Conservation (phyloP, 2,113 vertebrate species). For the Xenopus borealis region DNA sequence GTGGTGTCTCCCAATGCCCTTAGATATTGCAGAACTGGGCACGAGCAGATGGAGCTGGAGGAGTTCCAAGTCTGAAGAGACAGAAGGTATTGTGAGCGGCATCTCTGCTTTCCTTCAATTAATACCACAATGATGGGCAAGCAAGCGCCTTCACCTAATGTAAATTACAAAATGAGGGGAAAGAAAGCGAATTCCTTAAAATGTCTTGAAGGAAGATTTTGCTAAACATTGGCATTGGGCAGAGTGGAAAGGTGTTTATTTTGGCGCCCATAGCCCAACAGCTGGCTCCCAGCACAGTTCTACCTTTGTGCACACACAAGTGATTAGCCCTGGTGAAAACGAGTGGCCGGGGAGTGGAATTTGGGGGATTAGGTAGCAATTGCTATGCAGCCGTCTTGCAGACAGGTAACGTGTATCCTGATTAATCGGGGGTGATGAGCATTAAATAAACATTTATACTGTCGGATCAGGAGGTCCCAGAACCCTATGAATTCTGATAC, state of each 20-base stretch:
- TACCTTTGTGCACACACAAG: conserved; percentile 45
- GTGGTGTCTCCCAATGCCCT: neutral
- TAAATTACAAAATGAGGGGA: conserved; percentile 40
- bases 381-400: conserved; percentile 39
- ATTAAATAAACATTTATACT: conserved; percentile 7
- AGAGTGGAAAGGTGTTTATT: conserved; percentile 49
- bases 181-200: conserved; percentile 3
- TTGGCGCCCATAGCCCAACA: conserved; percentile 39
- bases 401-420: conserved; percentile 35
- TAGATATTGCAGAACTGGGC: neutral
- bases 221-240: conserved; percentile 47
- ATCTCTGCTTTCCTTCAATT: conserved; percentile 18
- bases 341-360: conserved; percentile 32
- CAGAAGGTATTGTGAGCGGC: neutral
- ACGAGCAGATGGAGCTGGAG: neutral
- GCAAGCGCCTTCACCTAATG: conserved; percentile 1
- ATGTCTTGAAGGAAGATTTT: too few relatives aligned
- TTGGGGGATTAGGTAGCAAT: conserved; percentile 45
- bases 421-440: conserved; percentile 29
- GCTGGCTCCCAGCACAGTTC: conserved; percentile 45
- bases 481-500: too few relatives aligned
- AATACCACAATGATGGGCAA: conserved; percentile 13
- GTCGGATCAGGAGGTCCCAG: too few relatives aligned
- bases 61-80: neutral
- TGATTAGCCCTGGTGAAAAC: conserved; percentile 46